Percentiles rank a stretch among this genome's conserved stretches.
Conservation (phyloP, 2,113 vertebrate species). For the Apus apus region DNA sequence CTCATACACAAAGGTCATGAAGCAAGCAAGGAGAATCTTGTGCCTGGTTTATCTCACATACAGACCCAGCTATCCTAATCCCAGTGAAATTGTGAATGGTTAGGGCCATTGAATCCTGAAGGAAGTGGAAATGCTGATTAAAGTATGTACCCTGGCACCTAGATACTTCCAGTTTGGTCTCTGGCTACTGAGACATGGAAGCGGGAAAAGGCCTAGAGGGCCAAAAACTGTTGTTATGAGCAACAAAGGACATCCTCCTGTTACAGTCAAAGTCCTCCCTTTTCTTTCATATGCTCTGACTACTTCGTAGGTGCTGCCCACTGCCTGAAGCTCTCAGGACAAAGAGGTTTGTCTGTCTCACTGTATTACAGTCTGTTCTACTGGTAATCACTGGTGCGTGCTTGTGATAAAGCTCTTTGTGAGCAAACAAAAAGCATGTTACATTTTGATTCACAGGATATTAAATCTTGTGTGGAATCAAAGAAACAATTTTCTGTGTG, state of each 20-base stretch:
- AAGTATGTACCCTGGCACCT: not conserved
- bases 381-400: not conserved
- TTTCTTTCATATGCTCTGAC: not conserved
- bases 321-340: not conserved
- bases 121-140: not conserved
- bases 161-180: not conserved
- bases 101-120: not conserved
- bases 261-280: not conserved
- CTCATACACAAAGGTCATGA: not conserved
- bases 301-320: not conserved
- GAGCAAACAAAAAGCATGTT: slow-evolving; percentile 16
- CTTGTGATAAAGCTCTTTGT: slow-evolving; percentile 12
- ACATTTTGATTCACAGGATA: slow-evolving; percentile 41
- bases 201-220: not conserved
- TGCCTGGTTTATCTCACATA: not conserved
- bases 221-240: not conserved
- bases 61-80: not conserved
- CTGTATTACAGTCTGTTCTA: not conserved
- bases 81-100: not conserved
- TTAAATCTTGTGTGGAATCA: slow-evolving; percentile 45
- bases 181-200: not conserved
- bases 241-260: not conserved
- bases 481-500: slow-evolving; percentile 34
- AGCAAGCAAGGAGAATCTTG: not conserved
- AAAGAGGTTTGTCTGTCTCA: not conserved